Conservation (phyloP, 2,113 vertebrate species). For the Dasyornis broadbenti region DNA sequence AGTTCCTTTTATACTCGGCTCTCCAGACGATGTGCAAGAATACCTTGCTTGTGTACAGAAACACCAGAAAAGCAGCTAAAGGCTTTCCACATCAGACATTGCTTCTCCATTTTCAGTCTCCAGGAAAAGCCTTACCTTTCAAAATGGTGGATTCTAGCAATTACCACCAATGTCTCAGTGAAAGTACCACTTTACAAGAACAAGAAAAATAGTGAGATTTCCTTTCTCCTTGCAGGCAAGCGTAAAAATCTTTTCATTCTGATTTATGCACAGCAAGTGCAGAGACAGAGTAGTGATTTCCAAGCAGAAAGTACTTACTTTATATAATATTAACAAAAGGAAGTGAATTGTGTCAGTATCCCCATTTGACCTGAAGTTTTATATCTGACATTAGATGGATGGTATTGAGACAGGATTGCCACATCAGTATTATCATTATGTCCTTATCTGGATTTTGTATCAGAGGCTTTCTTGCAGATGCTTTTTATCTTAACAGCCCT, state of each 20-base stretch:
- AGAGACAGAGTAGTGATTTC: not conserved
- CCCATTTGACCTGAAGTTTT: not conserved
- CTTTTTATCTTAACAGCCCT: not conserved
- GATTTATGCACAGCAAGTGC: not conserved
- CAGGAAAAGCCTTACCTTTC: not conserved
- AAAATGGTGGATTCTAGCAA: not conserved
- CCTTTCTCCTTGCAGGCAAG: not conserved
- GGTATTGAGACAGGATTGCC: not conserved
- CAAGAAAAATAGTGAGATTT: not conserved
- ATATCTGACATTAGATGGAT: not conserved
- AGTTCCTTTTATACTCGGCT: slow-evolving; percentile 88
- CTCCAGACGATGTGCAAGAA: slow-evolving; percentile 88
- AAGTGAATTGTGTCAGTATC: not conserved
- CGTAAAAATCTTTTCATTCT: not conserved
- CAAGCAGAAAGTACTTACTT: not conserved
- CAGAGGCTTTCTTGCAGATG: not conserved
- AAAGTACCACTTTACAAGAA: not conserved
- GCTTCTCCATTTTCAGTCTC: not conserved
- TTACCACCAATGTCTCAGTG: not conserved
- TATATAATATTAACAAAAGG: not conserved
- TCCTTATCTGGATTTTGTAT: not conserved
- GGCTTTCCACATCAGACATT: not conserved
- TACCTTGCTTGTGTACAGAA: slow-evolving; percentile 88
- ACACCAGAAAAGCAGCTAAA: slow-evolving; percentile 64
- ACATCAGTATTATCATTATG: not conserved